Base-by-base conservation (phyloP, 2,888 invertebrate genomes). In the Neoitamus cyanurus region DNA sequence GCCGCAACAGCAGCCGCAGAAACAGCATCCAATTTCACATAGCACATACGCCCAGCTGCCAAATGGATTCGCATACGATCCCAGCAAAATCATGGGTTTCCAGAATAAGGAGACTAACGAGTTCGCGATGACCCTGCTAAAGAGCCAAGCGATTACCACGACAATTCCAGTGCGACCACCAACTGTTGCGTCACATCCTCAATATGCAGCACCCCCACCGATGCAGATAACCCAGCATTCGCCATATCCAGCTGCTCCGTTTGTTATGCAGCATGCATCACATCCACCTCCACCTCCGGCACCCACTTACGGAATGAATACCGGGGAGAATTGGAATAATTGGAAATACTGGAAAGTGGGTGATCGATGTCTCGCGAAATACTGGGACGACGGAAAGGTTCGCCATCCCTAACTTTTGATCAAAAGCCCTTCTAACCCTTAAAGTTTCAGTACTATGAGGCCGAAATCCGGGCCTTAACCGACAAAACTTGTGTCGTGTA, bases 341-440 rank as follows among this genome's bases (percentile, higher is more conserved):
- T 58, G 58, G 58, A 58, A 58, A 9, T 58, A 20, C 58, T 97
- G 96, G 96, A 95, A 94, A 89, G 92, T 94, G 78, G 97, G 97
- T 11, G 97, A 97, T 89, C 93, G 95, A 85, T 97, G 97, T 89
- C 93, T 97, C 91, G 97, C 97, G 6, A 96, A 97, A 89, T 98
- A 98, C 91, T 97, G 97, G 97, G 97, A 97, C 90, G 97, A 97
- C 91, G 95, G 96, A 88, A 94, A 94, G 92, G 97, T 96, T 20
- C 20, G n/a, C 5, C 20, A 48, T 7, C 15, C n/a, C 7, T 20
- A 7, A 20, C 20, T 15, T 7, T 46, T 2, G 11, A 46, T 46
- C 11, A n/a, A 46, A 13, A 46, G 2, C 3, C n/a, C 3, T 42
- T 58, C 9, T 58, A 58, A 58, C 6, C 42, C 1, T 3, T 15